phyloP scores from a whole-genome alignment of 2,113 vertebrate genomes.

The Zosterops hypoxanthus region DNA sequence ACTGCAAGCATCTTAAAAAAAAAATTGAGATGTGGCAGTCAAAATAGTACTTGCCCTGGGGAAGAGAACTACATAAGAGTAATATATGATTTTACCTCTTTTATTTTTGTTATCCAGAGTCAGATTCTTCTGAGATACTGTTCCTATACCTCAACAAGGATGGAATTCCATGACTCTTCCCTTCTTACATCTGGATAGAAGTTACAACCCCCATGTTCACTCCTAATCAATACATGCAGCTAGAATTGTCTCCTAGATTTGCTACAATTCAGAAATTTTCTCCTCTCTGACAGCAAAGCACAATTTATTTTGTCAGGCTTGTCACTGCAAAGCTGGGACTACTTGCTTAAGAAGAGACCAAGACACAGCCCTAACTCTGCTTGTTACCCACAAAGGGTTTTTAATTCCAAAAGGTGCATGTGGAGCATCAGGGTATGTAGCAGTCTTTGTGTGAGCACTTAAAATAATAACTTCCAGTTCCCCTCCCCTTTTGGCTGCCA shows the following conservation, averaged over 20 bases:
- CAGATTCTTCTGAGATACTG: not conserved
- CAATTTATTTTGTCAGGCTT: not conserved
- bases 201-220: not conserved
- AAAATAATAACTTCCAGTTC: not conserved
- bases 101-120: not conserved
- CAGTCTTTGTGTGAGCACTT: not conserved
- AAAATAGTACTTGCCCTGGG: not conserved
- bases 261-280: not conserved
- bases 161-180: not conserved
- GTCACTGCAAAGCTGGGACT: not conserved
- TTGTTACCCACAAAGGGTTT: not conserved
- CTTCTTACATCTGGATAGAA: not conserved
- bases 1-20: not conserved
- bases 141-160: not conserved
- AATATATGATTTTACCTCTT: not conserved
- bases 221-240: not conserved
- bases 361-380: not conserved
- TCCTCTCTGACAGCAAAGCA: not conserved
- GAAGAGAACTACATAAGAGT: not conserved
- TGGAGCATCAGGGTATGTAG: not conserved
- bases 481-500: not conserved
- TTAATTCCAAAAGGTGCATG: not conserved
- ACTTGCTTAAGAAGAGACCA: not conserved
- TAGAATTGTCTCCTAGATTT: not conserved
- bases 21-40: not conserved